phyloP scores from a whole-genome alignment of 2,888 invertebrate genomes.

The Mimas tiliae region DNA sequence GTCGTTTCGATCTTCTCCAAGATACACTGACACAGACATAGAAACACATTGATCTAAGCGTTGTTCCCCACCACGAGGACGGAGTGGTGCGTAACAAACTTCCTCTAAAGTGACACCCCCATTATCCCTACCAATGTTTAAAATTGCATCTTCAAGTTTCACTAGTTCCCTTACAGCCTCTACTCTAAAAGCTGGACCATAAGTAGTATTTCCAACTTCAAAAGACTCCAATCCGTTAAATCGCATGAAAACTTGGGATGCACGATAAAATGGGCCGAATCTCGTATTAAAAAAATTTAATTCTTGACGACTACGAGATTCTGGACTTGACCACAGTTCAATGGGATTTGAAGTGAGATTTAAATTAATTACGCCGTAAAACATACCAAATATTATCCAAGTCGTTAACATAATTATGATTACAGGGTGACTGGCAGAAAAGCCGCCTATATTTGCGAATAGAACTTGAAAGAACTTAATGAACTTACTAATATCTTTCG shows the following conservation, averaged over 20 bases:
- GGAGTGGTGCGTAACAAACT: constrained; percentile 94
- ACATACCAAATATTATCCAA: constrained; percentile 84
- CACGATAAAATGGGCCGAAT: constrained; percentile 95
- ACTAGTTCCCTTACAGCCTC: constrained; percentile 90
- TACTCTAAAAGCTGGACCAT: constrained; percentile 92
- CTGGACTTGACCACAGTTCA: constrained; percentile 96
- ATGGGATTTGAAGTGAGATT: constrained; percentile 94
- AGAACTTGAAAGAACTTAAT: constrained; percentile 57
- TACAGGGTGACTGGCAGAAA: constrained; percentile 88
- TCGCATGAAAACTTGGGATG: constrained; percentile 94
- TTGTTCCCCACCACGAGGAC: constrained; percentile 84
- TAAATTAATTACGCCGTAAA: constrained; percentile 88
- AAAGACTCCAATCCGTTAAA: constrained; percentile 80
- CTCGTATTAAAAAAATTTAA: constrained; percentile 94
- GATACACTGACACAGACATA: constrained; percentile 93
- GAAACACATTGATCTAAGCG: constrained; percentile 89
- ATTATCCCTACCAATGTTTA: constrained; percentile 84
- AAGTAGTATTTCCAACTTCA: constrained; percentile 73
- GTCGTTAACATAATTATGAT: constrained; percentile 86
- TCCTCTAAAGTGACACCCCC: constrained; percentile 74
- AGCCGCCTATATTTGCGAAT: constrained; percentile 70
- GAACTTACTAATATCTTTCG: constrained; percentile 44
- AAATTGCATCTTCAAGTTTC: constrained; percentile 87
- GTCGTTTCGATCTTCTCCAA: constrained; percentile 84
- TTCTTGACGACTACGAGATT: constrained; percentile 91